These are phyloP conservation scores for Salvelinus namaycush DNA, from an alignment of 2,113 vertebrate species.

Conservation along the genomic window DNA sequence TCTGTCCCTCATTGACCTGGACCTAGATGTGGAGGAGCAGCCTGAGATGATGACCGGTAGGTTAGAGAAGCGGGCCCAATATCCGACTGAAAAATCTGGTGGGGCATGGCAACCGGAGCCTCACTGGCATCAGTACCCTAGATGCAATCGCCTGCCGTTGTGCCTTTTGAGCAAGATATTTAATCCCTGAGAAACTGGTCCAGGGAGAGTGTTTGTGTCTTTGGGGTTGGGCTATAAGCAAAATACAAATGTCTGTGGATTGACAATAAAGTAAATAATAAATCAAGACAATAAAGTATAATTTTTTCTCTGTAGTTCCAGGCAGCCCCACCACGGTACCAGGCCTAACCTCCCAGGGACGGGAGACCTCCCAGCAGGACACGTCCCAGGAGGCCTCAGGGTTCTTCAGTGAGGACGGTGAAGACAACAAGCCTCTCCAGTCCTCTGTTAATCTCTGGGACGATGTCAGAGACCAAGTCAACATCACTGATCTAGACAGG, in stretches of 20 bases:
- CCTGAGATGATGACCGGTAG: conserved; percentile 54
- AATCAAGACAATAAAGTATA: too few relatives aligned
- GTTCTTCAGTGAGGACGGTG: conserved; percentile 76
- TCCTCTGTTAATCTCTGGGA: conserved; percentile 78
- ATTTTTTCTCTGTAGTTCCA: not conserved
- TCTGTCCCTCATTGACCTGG: conserved; percentile 41
- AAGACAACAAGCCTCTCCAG: conserved; percentile 68
- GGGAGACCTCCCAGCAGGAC: conserved; percentile 48
- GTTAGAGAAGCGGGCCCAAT: too few relatives aligned
- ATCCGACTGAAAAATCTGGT: too few relatives aligned
- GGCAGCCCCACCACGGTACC: not conserved
- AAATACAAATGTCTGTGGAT: too few relatives aligned
- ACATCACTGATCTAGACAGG: conserved; percentile 73
- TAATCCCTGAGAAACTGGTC: too few relatives aligned
- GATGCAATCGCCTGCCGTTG: too few relatives aligned
- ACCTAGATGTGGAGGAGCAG: conserved; percentile 47
- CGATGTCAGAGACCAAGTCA: conserved; percentile 72
- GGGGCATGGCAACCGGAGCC: too few relatives aligned
- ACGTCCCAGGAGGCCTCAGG: conserved; percentile 82
- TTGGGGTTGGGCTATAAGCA: too few relatives aligned
- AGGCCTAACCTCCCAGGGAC: not conserved
- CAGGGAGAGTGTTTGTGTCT: too few relatives aligned
- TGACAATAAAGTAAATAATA: too few relatives aligned
- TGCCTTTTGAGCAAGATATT: too few relatives aligned
- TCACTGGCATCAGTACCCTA: too few relatives aligned